These are phyloP conservation scores for Drosophila merina DNA, from an alignment of 2,888 invertebrate species.

Conservation along the genomic window DNA sequence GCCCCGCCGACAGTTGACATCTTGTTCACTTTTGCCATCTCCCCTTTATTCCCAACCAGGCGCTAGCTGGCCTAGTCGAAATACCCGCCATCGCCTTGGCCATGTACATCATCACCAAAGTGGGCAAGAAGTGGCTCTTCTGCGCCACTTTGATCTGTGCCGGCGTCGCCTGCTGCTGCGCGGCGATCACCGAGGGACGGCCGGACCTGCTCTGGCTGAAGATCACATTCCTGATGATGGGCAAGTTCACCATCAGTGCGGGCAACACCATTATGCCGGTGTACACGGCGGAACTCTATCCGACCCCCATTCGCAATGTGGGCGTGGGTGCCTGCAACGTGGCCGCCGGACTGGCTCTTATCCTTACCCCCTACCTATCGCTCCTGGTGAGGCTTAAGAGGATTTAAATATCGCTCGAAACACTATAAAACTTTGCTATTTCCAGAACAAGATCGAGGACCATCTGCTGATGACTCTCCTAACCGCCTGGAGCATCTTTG, in stretches of 20 bases:
- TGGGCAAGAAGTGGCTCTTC: conserved; percentile 90
- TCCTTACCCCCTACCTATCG: conserved; percentile 90
- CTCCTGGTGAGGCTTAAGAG: conserved; percentile 86
- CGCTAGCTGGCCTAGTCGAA: conserved; percentile 90
- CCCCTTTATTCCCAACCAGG: conserved; percentile 76
- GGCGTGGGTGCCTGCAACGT: conserved; percentile 91
- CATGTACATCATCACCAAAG: conserved; percentile 89
- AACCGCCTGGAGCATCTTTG: conserved; percentile 88
- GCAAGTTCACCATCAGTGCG: conserved; percentile 91
- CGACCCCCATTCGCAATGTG: conserved; percentile 88
- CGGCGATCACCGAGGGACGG: conserved; percentile 85
- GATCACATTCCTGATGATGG: conserved; percentile 90
- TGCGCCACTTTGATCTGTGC: conserved; percentile 88
- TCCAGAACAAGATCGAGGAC: conserved; percentile 87
- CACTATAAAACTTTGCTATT: not conserved
- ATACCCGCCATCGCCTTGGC: conserved; percentile 91
- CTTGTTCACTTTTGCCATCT: conserved; percentile 14
- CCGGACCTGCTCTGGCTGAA: conserved; percentile 87
- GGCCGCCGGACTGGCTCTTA: conserved; percentile 90
- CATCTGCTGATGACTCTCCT: conserved; percentile 89
- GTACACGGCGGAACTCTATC: conserved; percentile 90
- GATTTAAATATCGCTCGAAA: not conserved
- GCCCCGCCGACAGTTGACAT: conserved; percentile 58
- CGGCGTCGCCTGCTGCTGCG: conserved; percentile 89
- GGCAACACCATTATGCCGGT: conserved; percentile 92